Evolutionary conservation across 2,888 invertebrate species (phyloP).

Genomic region (Aquatica leii): DNA sequence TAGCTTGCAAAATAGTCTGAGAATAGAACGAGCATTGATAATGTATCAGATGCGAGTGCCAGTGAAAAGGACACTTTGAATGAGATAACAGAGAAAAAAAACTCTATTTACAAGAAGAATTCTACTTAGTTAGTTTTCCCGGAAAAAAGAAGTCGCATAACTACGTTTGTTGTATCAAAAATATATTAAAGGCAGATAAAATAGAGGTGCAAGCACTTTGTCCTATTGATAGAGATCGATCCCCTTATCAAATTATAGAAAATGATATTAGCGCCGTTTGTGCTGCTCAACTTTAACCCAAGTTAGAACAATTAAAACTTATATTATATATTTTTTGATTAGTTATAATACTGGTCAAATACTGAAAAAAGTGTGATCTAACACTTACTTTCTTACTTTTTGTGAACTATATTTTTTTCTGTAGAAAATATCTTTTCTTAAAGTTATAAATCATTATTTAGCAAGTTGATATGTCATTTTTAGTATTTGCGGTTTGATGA

Average conservation of each 20-base stretch:
- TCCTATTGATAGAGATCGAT: background rate
- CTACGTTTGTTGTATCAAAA: background rate
- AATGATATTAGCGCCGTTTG: background rate
- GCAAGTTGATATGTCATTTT: no score
- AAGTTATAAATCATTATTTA: no score
- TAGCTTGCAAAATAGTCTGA: background rate
- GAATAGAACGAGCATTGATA: background rate
- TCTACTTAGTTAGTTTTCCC: slow-evolving; percentile 1
- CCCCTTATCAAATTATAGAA: background rate
- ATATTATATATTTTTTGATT: no score
- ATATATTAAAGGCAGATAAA: background rate
- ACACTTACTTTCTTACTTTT: no score
- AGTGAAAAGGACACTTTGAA: background rate
- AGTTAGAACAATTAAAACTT: background rate
- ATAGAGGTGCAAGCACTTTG: background rate
- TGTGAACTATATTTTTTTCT: no score
- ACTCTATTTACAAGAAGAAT: background rate
- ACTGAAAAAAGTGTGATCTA: no score
- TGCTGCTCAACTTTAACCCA: background rate
- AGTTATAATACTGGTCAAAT: no score
- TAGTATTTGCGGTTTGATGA: no score
- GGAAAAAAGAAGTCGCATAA: slow-evolving; percentile 9
- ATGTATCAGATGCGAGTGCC: background rate
- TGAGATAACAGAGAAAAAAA: background rate
- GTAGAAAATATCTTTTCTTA: no score